Conservation (phyloP, 53 echinoderm and acorn worm genomes). For the Luidia sarsii region DNA sequence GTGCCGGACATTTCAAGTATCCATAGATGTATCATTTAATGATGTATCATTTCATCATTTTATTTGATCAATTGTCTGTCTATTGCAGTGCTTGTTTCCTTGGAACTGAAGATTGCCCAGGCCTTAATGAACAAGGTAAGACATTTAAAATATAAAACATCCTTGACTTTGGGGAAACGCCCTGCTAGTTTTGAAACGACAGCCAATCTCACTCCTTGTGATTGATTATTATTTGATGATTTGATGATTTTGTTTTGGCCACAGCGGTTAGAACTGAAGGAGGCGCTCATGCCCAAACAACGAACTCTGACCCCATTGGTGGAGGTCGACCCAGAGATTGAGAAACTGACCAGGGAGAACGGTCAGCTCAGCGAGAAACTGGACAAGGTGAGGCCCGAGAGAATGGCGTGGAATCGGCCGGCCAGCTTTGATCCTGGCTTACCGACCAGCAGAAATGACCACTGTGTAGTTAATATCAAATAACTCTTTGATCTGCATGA, state of each 20-base stretch:
- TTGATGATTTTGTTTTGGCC: no score
- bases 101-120: constrained; percentile 94
- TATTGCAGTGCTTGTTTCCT: constrained; percentile 78
- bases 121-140: constrained; percentile 97
- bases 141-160: no score
- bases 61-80: no score
- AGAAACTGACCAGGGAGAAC: constrained; percentile 81
- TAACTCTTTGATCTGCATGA: no score
- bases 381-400: constrained; percentile 58
- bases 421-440: no score
- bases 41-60: no score
- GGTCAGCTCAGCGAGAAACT: constrained; percentile 77
- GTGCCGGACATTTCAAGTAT: no score
- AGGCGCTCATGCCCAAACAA: constrained; percentile 67
- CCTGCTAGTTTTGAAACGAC: neutral
- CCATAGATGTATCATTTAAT: no score
- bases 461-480: no score
- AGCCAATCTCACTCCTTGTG: neutral
- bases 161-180: no score
- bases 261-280: constrained; percentile 89
- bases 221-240: neutral
- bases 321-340: constrained; percentile 71
- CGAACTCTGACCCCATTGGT: constrained; percentile 57
- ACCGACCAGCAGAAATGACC: no score
- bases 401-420: no score